These are phyloP conservation scores for Leptinotarsa lineolata DNA, from an alignment of 1,140 invertebrate genomes.

Conservation along the genomic window DNA sequence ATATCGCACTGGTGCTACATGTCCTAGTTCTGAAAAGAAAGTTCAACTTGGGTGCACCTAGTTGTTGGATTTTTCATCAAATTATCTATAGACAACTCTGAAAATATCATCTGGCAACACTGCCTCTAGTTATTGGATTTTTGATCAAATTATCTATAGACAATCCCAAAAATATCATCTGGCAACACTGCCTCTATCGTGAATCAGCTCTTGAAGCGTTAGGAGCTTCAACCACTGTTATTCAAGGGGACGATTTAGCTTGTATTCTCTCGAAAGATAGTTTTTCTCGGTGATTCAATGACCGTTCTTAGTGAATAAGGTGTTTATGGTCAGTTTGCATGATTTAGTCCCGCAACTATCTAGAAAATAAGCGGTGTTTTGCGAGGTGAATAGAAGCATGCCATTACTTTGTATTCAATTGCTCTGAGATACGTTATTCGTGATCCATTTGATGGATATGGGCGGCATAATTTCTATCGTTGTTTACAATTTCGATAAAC, in stretches of 20 bases:
- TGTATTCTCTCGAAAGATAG: neutral
- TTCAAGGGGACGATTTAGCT: neutral
- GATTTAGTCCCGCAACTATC: neutral
- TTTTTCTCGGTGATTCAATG: neutral
- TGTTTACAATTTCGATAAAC: neutral
- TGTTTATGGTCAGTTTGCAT: constrained; percentile 12
- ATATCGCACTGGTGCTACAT: too few relatives aligned
- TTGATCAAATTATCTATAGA: too few relatives aligned
- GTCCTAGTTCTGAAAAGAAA: too few relatives aligned
- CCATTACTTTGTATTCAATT: constrained; percentile 8
- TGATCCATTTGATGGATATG: neutral
- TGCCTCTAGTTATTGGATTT: neutral
- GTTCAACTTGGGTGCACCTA: too few relatives aligned
- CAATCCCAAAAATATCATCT: too few relatives aligned
- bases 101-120: too few relatives aligned
- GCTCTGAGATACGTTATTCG: neutral
- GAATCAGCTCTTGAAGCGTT: neutral
- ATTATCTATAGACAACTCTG: too few relatives aligned
- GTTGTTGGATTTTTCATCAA: too few relatives aligned
- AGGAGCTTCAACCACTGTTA: constrained; percentile 11
- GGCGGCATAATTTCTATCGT: neutral
- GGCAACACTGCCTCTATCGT: neutral
- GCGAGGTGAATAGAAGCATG: neutral
- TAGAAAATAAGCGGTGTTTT: constrained; percentile 1
- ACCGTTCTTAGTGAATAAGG: constrained; percentile 10